Evolutionary conservation across 2,113 vertebrate species (phyloP), one percentile per base, ranked within the genome.

Genomic region (Hydrochoerus hydrochaeris): DNA sequence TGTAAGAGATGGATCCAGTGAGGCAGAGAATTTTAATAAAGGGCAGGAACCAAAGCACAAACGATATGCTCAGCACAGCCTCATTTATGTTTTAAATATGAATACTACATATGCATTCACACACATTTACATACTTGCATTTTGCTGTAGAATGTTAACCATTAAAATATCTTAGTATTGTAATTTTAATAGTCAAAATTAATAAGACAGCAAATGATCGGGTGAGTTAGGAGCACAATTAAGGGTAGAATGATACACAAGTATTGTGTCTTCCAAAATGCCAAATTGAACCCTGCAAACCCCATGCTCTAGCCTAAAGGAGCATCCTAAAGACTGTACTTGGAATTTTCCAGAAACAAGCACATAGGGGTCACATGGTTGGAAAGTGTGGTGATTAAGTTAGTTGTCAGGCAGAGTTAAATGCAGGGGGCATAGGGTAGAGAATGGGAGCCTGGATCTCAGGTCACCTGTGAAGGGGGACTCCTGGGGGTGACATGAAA

Each of bases 381-480:
- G 77, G 57, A 62, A 77, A 58, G 90, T 57, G 80, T 83, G 89
- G 67, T 49, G 41, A 75, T 69, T 93, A 93, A 63, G 69, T 90
- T 65, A 3, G n/a, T n/a, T 67, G 75, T 63, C 67, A 65, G 24
- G 78, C 83, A 57, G 73, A 58, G 44, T 95, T 67, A 41, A 65
- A 77, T 65, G 41, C 58, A 91, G 52, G 26, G 11, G 17, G 35
- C 28, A 1, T 91, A 62, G 38, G 57, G 94, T 71, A 24, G 80
- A 77, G 28, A 5, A 11, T 13, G 10, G 71, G 41, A 41, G 65
- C 69, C 96, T 58, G 83, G 19, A 6, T 69, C 78, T 80, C 60
- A 88, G 91, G 63, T 41, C 28, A 32, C 65, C 86, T 77, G 83
- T 75, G 38, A 78, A 32, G 12, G 91, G 58, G 54, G 52, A 77